Evolutionary conservation across 2,888 invertebrate genomes (phyloP), one percentile per base, ranked within the genome.

Genomic region (Gisinianus flammeolus): DNA sequence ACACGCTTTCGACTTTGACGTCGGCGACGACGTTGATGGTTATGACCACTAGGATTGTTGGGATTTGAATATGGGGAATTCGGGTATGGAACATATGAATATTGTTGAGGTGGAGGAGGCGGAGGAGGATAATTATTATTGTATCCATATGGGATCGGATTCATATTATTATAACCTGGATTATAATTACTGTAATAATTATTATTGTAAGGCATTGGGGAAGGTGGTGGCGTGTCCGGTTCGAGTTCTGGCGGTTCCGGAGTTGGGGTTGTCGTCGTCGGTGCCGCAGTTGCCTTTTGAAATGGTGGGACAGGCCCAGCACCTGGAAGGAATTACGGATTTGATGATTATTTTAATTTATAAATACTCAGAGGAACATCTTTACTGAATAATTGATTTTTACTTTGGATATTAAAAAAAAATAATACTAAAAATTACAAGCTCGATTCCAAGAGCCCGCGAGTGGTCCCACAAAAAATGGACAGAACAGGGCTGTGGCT

Each of bases 291-390:
- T 30, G 8, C 19, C 31, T 44, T 35, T 56, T 70, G 28, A 28
- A 79, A 79, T 19, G 79, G 79, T 5, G 79, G 79, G 3, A 79
- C 79, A 4, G 79, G 79, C 22, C 79, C 79, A 1, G 79, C 79
- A n/a, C n/a, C n/a, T n/a, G n/a, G n/a, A n/a, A n/a, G n/a, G n/a
- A n/a, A n/a, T n/a, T n/a, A n/a, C n/a, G n/a, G n/a, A n/a, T n/a
- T n/a, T n/a, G n/a, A n/a, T n/a, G n/a, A n/a, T n/a, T n/a, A n/a
- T n/a, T n/a, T n/a, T n/a, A n/a, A n/a, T n/a, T n/a, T n/a, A n/a
- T n/a, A n/a, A n/a, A n/a, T n/a, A n/a, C n/a, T n/a, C n/a, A n/a
- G n/a, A n/a, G n/a, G n/a, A n/a, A n/a, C n/a, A n/a, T n/a, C n/a
- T n/a, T n/a, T n/a, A n/a, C n/a, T n/a, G n/a, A n/a, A n/a, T n/a